Percentiles rank a stretch among this genome's conserved stretches.
Evolutionary conservation across 2,797 vertebrate genomes (phyloP).

Genomic region (Champsocephalus gunnari): DNA sequence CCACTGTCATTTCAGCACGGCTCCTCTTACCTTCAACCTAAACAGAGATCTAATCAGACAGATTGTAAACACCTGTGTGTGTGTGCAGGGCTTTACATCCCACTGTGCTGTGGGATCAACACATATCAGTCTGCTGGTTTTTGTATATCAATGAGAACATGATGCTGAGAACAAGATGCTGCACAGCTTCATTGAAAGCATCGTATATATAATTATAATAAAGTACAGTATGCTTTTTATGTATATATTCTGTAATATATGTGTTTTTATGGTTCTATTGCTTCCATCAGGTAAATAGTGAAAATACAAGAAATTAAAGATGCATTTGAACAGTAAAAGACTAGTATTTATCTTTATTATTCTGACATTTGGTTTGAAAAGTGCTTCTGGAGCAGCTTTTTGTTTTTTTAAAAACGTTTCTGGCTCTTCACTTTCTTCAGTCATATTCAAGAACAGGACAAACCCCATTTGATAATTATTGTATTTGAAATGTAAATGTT

Average conservation of each 20-base stretch:
- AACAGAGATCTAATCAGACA: not conserved
- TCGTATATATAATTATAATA: not conserved
- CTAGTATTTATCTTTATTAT: not conserved
- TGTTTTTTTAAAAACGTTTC: too few relatives aligned
- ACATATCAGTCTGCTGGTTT: not conserved
- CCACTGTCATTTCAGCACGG: not conserved
- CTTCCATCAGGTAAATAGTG: not conserved
- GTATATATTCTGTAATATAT: not conserved
- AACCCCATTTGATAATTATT: too few relatives aligned
- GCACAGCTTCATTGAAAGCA: not conserved
- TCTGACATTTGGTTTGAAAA: not conserved
- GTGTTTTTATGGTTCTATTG: not conserved
- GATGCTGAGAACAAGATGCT: not conserved
- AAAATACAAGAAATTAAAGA: conserved; percentile 2
- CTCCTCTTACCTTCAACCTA: not conserved
- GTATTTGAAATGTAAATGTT: too few relatives aligned
- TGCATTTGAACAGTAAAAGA: not conserved
- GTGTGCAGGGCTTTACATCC: not conserved
- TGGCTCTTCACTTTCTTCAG: too few relatives aligned
- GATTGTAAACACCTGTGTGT: conserved; percentile 5
- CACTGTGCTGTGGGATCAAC: not conserved
- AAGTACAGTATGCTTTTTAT: not conserved
- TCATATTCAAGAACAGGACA: too few relatives aligned
- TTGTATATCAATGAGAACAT: not conserved
- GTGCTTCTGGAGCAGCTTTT: too few relatives aligned